phyloP scores from a whole-genome alignment of 2,888 invertebrate genomes.

The Stomorhina lunata region DNA sequence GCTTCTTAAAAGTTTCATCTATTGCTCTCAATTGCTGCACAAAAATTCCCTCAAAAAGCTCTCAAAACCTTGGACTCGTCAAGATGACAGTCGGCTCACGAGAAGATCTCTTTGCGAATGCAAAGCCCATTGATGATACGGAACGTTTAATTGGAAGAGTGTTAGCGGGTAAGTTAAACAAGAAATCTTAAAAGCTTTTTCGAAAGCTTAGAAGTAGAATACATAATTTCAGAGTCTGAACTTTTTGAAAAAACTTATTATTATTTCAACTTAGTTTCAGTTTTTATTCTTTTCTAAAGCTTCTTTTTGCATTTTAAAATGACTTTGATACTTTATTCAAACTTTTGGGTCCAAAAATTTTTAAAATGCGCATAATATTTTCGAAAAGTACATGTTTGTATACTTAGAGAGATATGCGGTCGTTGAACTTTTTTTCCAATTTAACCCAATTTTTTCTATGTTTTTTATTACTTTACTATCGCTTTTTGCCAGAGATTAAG shows the following conservation, averaged over 20 bases:
- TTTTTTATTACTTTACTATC: constrained; percentile 35
- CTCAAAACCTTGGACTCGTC: constrained; percentile 31
- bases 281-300: too few species aligned
- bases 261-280: too few species aligned
- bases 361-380: too few species aligned
- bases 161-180: constrained; percentile 77
- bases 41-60: constrained; percentile 57
- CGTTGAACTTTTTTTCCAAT: constrained; percentile 54
- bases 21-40: not conserved
- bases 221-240: not conserved
- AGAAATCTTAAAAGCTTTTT: not conserved
- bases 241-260: not conserved
- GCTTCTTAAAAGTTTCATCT: not conserved
- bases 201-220: not conserved
- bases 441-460: constrained; percentile 49
- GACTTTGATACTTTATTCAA: too few species aligned
- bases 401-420: constrained; percentile 30
- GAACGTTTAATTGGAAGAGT: constrained; percentile 79
- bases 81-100: constrained; percentile 79
- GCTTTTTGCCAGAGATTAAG: constrained; percentile 27
- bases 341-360: too few species aligned
- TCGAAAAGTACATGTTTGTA: too few species aligned
- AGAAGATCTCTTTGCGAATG: constrained; percentile 78
- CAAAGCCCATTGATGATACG: constrained; percentile 77
- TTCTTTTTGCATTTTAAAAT: too few species aligned